Conservation (phyloP, 1,140 invertebrate species). For the Papilio glaucus region DNA sequence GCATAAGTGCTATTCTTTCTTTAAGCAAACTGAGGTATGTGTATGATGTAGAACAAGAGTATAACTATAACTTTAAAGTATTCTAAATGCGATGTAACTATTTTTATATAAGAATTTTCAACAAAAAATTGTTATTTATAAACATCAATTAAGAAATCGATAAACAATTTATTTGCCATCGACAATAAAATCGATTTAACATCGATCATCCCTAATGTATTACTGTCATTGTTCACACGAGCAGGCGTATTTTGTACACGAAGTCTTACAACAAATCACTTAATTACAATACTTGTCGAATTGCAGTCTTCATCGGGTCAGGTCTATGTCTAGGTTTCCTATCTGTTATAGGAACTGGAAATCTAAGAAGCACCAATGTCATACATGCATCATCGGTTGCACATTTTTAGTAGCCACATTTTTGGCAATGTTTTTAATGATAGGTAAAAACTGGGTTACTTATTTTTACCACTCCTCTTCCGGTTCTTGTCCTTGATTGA, state of each 20-base stretch:
- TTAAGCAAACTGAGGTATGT: too few species aligned
- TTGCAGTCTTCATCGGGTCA: constrained; percentile 61
- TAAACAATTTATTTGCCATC: too few species aligned
- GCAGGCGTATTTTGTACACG: constrained; percentile 28
- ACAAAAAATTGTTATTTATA: too few species aligned
- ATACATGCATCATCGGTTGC: constrained; percentile 61
- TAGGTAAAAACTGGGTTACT: constrained; percentile 43
- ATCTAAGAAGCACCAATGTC: constrained; percentile 61
- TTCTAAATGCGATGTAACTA: too few species aligned
- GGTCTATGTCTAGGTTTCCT: neutral
- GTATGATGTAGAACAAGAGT: too few species aligned
- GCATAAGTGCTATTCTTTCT: too few species aligned
- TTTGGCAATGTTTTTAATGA: neutral
- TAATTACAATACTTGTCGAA: constrained; percentile 63
- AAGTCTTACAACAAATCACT: constrained; percentile 45
- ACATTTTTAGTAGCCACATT: constrained; percentile 45
- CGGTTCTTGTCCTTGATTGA: constrained; percentile 63
- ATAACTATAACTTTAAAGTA: too few species aligned
- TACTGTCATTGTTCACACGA: neutral
- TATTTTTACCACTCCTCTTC: constrained; percentile 73
- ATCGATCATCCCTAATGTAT: neutral
- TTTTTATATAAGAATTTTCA: too few species aligned
- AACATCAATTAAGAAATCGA: too few species aligned
- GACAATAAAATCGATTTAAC: neutral
- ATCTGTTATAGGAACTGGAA: constrained; percentile 30